These are phyloP conservation scores for Latrodectus geometricus DNA, from an alignment of 1,140 invertebrate genomes.

Conservation along the genomic window DNA sequence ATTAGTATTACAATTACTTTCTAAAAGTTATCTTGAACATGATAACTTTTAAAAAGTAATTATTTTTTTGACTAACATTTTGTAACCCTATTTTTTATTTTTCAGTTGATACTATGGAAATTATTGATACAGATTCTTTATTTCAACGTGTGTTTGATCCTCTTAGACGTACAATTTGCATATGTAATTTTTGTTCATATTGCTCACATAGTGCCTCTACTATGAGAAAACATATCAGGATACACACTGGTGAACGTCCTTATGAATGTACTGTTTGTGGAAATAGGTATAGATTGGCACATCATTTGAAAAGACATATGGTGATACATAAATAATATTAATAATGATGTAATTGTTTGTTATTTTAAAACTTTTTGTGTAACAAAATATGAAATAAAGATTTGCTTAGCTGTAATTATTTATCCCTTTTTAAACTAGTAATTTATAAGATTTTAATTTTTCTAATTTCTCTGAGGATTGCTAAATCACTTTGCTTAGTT, in stretches of 20 bases:
- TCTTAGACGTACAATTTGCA: not conserved
- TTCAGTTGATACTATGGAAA: too few species aligned
- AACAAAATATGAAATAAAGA: not conserved
- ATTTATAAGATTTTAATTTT: not conserved
- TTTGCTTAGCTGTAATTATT: not conserved
- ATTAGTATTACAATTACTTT: too few species aligned
- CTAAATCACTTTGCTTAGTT: not conserved
- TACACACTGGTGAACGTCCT: slow-evolving; percentile 19
- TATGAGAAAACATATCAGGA: slow-evolving; percentile 22
- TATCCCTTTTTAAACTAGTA: not conserved
- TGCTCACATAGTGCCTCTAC: slow-evolving; percentile 5
- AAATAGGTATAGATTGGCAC: slow-evolving; percentile 22
- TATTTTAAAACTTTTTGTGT: not conserved
- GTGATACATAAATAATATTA: not conserved
- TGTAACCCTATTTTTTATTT: too few species aligned
- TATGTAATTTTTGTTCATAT: slow-evolving; percentile 19
- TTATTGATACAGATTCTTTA: not conserved
- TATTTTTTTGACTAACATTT: too few species aligned
- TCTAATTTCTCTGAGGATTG: not conserved
- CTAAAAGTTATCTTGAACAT: too few species aligned
- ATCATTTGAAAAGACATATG: slow-evolving; percentile 38
- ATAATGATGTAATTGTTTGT: not conserved
- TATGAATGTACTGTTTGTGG: slow-evolving; percentile 19
- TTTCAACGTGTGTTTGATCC: not conserved
- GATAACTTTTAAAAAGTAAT: too few species aligned